phyloP scores from a whole-genome alignment of 2,888 invertebrate species.

The Philaethria dido region DNA sequence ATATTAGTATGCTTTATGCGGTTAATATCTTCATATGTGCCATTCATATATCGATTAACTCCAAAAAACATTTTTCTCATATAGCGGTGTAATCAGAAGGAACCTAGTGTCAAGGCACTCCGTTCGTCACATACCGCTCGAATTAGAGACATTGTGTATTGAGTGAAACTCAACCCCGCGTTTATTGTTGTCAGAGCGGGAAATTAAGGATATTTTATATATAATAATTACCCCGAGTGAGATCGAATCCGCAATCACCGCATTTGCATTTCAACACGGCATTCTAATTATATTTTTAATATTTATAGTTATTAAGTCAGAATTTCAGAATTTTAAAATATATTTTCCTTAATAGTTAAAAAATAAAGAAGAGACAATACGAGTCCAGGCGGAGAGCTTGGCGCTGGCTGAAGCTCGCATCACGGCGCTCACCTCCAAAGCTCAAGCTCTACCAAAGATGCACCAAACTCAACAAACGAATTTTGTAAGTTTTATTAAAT shows the following conservation, averaged over 20 bases:
- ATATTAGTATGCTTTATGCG: too few relatives aligned
- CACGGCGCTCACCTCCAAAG: constrained; percentile 52
- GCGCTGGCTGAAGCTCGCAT: constrained; percentile 68
- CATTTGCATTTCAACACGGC: too few relatives aligned
- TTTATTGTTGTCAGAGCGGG: too few relatives aligned
- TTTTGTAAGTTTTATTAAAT: constrained; percentile 32
- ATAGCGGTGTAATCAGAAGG: background rate
- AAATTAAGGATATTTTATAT: too few relatives aligned
- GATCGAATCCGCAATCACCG: too few relatives aligned
- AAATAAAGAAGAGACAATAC: constrained; percentile 73
- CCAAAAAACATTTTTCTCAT: too few relatives aligned
- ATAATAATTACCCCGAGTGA: too few relatives aligned
- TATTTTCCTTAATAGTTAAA: constrained; percentile 55
- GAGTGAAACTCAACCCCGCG: too few relatives aligned
- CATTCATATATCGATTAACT: too few relatives aligned
- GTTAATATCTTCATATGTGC: too few relatives aligned
- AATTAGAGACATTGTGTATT: too few relatives aligned
- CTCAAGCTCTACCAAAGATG: constrained; percentile 47
- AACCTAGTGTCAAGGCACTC: background rate
- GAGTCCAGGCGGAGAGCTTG: constrained; percentile 68
- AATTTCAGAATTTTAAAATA: background rate
- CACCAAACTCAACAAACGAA: constrained; percentile 52
- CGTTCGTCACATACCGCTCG: too few relatives aligned
- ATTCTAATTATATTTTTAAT: background rate
- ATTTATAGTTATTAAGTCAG: background rate